Conservation (phyloP, 2,888 invertebrate genomes). For the Ganaspis brasiliensis region DNA sequence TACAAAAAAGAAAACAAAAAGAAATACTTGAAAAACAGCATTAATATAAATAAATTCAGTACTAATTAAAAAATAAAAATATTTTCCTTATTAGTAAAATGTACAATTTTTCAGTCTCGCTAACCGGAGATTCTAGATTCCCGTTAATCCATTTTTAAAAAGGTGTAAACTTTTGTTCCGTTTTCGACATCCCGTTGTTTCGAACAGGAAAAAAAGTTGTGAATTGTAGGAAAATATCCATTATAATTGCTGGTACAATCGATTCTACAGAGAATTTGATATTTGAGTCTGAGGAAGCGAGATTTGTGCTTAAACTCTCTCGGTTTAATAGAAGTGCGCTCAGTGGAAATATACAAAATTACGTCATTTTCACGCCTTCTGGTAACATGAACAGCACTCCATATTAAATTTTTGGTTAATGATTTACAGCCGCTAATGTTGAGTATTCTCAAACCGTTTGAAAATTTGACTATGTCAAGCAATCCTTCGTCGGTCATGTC, state of each 20-base stretch:
- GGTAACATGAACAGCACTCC: neutral
- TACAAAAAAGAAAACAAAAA: no score
- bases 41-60: no score
- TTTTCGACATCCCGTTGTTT: neutral
- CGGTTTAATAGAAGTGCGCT: neutral
- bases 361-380: conserved; percentile 1
- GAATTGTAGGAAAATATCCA: conserved; percentile 17
- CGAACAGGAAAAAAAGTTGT: neutral
- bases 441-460: neutral
- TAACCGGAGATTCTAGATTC: neutral
- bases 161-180: neutral
- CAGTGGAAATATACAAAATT: conserved; percentile 1
- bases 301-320: neutral
- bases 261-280: neutral
- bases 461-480: neutral
- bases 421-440: neutral
- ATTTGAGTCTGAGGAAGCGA: neutral
- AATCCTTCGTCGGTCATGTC: neutral
- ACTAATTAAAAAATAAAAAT: neutral
- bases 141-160: neutral
- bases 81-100: neutral
- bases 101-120: neutral
- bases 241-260: neutral
- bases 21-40: no score
- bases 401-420: neutral